Conservation (phyloP, 2,113 vertebrate species). For the Saguinus midas region DNA sequence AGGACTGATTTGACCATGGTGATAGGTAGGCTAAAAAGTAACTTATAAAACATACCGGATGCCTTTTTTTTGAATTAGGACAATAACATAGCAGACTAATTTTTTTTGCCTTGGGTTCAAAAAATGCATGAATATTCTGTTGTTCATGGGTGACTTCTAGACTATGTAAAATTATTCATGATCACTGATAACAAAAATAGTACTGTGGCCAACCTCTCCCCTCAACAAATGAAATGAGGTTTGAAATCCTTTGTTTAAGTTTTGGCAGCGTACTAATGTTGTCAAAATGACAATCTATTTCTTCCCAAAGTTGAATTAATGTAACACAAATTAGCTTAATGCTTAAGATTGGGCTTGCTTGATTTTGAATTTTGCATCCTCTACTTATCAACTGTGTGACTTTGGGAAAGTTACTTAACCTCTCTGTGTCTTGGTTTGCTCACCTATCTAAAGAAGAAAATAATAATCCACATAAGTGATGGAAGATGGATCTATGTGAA, state of each 20-base stretch:
- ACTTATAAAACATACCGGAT: background rate
- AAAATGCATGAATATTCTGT: background rate
- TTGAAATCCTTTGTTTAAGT: background rate
- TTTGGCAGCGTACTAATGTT: background rate
- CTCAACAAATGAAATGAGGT: background rate
- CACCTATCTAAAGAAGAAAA: background rate
- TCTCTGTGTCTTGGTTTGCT: background rate
- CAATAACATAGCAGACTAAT: too few species aligned
- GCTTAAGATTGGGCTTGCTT: background rate
- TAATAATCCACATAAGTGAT: background rate
- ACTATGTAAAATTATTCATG: background rate
- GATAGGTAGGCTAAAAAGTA: background rate
- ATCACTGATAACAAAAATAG: background rate
- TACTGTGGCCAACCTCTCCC: background rate
- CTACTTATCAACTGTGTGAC: background rate
- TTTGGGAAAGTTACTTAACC: background rate
- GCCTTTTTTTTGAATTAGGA: background rate
- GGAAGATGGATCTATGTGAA: background rate
- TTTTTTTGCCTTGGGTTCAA: background rate
- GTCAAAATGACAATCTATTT: too few species aligned
- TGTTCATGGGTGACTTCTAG: background rate
- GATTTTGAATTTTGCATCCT: background rate
- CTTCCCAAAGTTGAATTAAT: background rate
- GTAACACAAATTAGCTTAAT: background rate
- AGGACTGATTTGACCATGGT: fast-evolving